Evolutionary conservation across 2,113 vertebrate genomes (phyloP), one percentile per base, ranked within the genome.

Genomic region (Eretmochelys imbricata): DNA sequence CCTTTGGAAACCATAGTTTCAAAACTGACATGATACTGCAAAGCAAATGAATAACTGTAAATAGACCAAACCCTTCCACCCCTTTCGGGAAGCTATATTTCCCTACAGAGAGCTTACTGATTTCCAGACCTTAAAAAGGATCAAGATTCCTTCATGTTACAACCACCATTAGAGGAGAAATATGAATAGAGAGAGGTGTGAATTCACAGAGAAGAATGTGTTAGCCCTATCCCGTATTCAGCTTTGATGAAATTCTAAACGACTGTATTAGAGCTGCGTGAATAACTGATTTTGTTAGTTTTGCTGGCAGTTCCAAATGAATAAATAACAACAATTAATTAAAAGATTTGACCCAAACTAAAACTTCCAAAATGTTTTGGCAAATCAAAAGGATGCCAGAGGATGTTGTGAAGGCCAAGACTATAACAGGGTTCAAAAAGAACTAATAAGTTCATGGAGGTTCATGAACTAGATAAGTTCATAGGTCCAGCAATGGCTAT

Each of bases 161-260:
- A 88, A 92, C 84, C 90, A 96, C 96, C 96, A 93, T 91, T 94
- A 90, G 91, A 87, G 84, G 91, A 96, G 65, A 91, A 95, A 89
- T 76, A 80, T 69, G 82, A 91, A 29, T 84, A 83, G 24, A 89
- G 50, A 93, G 96, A 96, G 94, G 72, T 79, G 96, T 57, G n/a
- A 65, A 87, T 87, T 78, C 75, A 87, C 76, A 87, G 57, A 82
- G 93, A 93, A 96, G 31, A 96, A 96, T 95, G 93, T 84, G 81
- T 90, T 95, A 92, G 92, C 84, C 89, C 95, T 86, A 95, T 94
- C 95, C 62, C 93, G 90, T 96, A 42, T 38, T 95, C 94, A 97
- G 95, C 92, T 95, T 78, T 97, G 94, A 97, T 97, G 89, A 97
- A 98, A 97, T 92, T 93, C 86, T 87, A 82, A 31, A 72, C 65